Base-by-base conservation (phyloP, 2,888 invertebrate species). In the Coelogynopora nodosa region DNA sequence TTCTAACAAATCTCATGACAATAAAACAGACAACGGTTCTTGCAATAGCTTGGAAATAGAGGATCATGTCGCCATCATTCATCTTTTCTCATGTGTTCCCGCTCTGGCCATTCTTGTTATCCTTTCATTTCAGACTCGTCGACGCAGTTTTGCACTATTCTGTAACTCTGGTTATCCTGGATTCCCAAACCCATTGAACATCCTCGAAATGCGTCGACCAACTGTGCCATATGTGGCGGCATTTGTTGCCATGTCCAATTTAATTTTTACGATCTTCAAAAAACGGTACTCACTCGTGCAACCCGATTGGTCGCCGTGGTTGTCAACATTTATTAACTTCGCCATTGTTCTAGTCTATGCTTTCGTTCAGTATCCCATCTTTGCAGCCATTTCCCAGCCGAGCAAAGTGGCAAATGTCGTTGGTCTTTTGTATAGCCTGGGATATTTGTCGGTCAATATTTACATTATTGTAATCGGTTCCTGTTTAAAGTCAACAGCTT, bases 141-240 rank as follows among this genome's bases (percentile, higher is more conserved):
- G 74, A 23, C 5, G 74, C 2, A 74, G 23, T 23, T 23, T 13
- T 13, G 5, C 23, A 5, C 5, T 26, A 23, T 2, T n/a, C 23
- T 74, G 74, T 10, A 74, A 74, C 23, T 74, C 74, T 13, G 74
- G 74, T 23, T 74, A 74, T 74, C 74, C 74, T 23, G 74, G 74
- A 74, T 23, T 23, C 2, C 10, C 74, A 2, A 74, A 13, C 23
- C 74, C 74, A 10, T 2, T 74, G 23, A 74, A 74, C 23, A 74
- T 74, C 27, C 74, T 74, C 5, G 74, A 74, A 74, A 74, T 74
- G 74, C 74, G 74, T 2, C 74, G 74, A 23, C 74, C 74, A 74
- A 74, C 74, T 2, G 23, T 74, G 5, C 74, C 74, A 2, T 74
- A n/a, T 23, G 23, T 74, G 5, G 23, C 23, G 10, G 74, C 74